A percentile compares a stretch with the other conserved stretches of the same genome.
Conservation (phyloP, 2,797 vertebrate species). For the Rhinogobio ventralis region DNA sequence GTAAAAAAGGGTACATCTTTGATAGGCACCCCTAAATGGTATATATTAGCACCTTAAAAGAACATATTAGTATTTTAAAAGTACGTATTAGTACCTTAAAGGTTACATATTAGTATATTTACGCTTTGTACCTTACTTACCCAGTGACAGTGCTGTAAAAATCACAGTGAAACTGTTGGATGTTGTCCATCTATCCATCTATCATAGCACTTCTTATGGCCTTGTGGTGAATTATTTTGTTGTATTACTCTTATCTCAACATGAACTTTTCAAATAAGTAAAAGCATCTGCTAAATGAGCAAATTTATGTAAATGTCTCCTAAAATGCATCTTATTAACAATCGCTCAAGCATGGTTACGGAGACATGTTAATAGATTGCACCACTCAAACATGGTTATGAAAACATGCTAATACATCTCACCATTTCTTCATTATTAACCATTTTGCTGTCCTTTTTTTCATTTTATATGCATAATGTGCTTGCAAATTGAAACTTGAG, state of each 20-base stretch:
- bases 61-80: too few species aligned
- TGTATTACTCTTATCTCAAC: not conserved
- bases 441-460: not conserved
- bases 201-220: not conserved
- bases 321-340: conserved; percentile 11
- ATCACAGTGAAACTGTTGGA: too few species aligned
- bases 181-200: not conserved
- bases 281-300: not conserved
- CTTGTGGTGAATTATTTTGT: not conserved
- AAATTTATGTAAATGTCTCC: not conserved
- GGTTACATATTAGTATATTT: too few species aligned
- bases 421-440: not conserved
- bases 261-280: not conserved
- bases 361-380: not conserved
- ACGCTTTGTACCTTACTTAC: too few species aligned
- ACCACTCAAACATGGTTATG: not conserved
- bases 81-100: too few species aligned
- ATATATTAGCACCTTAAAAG: too few species aligned
- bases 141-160: too few species aligned
- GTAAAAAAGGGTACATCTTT: too few species aligned
- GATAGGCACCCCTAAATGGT: too few species aligned
- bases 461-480: not conserved
- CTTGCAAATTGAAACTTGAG: not conserved
- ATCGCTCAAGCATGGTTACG: not conserved
- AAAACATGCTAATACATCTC: too few species aligned